A percentile compares a stretch with the other conserved stretches of the same genome.
phyloP scores from a whole-genome alignment of 2,113 vertebrate genomes.

The Cynoglossus semilaevis region DNA sequence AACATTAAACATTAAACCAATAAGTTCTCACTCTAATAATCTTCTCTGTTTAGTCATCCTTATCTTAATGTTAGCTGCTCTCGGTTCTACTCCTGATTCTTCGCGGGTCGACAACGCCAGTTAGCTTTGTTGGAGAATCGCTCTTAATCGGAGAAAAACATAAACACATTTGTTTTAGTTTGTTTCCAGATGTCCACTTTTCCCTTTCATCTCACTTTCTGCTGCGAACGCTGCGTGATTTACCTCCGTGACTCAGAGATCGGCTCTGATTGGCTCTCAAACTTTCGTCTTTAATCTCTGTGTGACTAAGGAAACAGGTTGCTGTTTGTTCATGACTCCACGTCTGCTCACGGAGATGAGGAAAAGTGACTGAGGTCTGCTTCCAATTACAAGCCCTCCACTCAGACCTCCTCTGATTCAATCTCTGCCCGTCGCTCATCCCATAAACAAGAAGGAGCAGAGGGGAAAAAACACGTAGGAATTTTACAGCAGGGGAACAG shows the following conservation, averaged over 20 bases:
- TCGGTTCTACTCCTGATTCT: too few relatives aligned
- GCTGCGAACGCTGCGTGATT: background rate
- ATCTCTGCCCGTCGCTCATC: slow-evolving; percentile 46
- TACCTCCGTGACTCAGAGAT: slow-evolving; percentile 5
- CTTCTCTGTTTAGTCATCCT: too few relatives aligned
- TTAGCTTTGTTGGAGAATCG: too few relatives aligned
- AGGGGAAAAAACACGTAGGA: slow-evolving; percentile 8
- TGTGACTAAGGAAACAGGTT: slow-evolving; percentile 31
- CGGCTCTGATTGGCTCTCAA: background rate
- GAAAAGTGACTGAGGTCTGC: slow-evolving; percentile 60
- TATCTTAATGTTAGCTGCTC: too few relatives aligned
- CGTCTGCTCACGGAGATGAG: slow-evolving; percentile 34
- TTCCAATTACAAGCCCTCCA: slow-evolving; percentile 58
- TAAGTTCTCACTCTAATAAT: too few relatives aligned
- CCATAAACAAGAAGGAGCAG: slow-evolving; percentile 37
- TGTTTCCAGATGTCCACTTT: background rate
- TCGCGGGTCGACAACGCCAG: too few relatives aligned
- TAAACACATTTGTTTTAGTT: background rate
- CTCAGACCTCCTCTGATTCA: slow-evolving; percentile 23
- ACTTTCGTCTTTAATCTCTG: slow-evolving; percentile 25
- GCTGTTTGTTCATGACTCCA: slow-evolving; percentile 45
- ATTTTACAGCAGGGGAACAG: slow-evolving; percentile 31
- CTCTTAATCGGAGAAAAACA: background rate
- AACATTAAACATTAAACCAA: too few relatives aligned
- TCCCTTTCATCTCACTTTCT: background rate